Percentiles rank a stretch among this genome's conserved stretches.
These are phyloP conservation scores for Mionectes macconnelli DNA, from an alignment of 2,113 vertebrate genomes.

Conservation along the genomic window DNA sequence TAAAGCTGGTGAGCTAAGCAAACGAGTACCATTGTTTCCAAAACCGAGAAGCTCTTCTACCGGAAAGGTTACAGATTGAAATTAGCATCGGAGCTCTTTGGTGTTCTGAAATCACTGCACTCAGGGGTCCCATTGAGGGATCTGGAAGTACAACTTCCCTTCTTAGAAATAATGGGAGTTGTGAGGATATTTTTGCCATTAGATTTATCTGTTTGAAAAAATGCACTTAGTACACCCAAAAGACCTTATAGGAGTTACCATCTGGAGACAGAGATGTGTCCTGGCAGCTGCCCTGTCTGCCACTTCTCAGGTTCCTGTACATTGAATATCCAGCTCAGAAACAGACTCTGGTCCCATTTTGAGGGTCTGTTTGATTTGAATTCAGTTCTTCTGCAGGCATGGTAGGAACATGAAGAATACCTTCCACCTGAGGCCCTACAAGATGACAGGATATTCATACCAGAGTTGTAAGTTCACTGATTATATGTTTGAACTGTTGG, in stretches of 20 bases:
- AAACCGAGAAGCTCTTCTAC: background rate
- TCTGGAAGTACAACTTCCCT: background rate
- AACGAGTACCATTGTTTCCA: background rate
- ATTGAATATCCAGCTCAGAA: background rate
- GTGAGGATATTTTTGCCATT: background rate
- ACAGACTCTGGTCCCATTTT: background rate
- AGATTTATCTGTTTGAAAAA: background rate
- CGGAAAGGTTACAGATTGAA: background rate
- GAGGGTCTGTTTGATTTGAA: background rate
- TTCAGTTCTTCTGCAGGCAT: background rate
- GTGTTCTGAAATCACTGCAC: background rate
- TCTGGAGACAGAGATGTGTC: fast-evolving
- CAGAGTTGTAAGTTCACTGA: background rate
- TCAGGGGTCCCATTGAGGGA: background rate
- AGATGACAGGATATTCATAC: background rate
- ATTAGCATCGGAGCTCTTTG: background rate
- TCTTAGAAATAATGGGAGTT: background rate
- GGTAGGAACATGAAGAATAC: background rate
- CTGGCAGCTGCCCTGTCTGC: background rate
- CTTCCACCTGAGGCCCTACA: background rate
- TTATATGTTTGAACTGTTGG: background rate
- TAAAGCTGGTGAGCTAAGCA: background rate
- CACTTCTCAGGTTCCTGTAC: background rate
- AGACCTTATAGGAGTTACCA: background rate
- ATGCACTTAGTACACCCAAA: background rate